Percentiles rank a stretch among this genome's conserved stretches.
These are phyloP conservation scores for Narcine bancroftii DNA, from an alignment of 2,113 vertebrate genomes.

Conservation along the genomic window DNA sequence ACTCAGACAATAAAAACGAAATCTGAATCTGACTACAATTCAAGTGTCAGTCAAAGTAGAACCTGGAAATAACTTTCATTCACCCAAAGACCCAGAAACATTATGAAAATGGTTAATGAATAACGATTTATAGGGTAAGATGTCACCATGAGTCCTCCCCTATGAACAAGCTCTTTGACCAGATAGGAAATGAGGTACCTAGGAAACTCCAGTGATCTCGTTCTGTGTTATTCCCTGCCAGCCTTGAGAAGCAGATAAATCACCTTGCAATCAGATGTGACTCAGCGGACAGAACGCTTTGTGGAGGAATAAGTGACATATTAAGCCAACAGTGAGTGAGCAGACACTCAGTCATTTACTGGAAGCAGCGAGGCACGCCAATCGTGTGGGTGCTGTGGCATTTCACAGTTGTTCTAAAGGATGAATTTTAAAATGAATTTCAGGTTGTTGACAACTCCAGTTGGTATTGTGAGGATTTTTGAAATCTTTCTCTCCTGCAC, in stretches of 20 bases:
- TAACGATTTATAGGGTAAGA: background rate
- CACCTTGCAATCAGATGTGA: background rate
- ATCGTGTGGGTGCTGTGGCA: background rate
- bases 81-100: no score
- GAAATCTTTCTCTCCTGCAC: slow-evolving; percentile 63
- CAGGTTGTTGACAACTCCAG: slow-evolving; percentile 48
- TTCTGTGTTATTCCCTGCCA: background rate
- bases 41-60: background rate
- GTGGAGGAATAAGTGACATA: background rate
- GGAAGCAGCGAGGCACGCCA: background rate
- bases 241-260: background rate
- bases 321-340: background rate
- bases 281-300: background rate
- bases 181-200: background rate
- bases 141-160: background rate
- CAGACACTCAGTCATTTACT: background rate
- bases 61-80: background rate
- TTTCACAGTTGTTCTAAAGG: slow-evolving; percentile 38
- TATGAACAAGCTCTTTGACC: background rate
- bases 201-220: background rate
- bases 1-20: no score
- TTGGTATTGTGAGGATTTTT: slow-evolving; percentile 62
- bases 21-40: no score
- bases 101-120: background rate
- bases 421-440: slow-evolving; percentile 46